Percentiles rank a stretch among this genome's conserved stretches.
These are phyloP conservation scores for Aselliscus stoliczkanus DNA, from an alignment of 2,797 vertebrate genomes.

Conservation along the genomic window DNA sequence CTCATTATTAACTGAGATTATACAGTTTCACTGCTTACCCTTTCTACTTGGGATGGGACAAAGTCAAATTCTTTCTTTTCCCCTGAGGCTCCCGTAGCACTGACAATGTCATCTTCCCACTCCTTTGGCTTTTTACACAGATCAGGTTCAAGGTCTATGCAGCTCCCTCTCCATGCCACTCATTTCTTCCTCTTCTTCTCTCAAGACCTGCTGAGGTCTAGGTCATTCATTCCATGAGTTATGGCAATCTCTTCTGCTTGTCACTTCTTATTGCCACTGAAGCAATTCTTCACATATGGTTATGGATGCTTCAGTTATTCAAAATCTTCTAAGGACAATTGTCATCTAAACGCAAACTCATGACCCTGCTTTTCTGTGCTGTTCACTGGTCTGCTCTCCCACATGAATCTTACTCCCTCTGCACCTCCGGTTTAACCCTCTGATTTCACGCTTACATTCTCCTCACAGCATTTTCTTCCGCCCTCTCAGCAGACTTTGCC, in stretches of 20 bases:
- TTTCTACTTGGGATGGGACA: not conserved
- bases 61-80: not conserved
- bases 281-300: not conserved
- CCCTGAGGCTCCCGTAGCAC: not conserved
- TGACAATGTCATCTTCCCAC: not conserved
- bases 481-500: not conserved
- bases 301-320: not conserved
- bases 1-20: not conserved
- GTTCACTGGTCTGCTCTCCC: not conserved
- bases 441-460: not conserved
- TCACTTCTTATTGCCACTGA: not conserved
- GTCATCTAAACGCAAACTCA: not conserved
- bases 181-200: not conserved
- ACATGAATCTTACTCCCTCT: not conserved
- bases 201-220: not conserved
- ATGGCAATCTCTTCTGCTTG: not conserved
- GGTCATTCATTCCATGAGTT: not conserved
- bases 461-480: not conserved
- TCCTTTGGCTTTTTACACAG: not conserved
- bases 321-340: not conserved
- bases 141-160: not conserved
- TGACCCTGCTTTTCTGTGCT: not conserved
- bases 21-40: not conserved
- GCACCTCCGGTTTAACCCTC: not conserved
- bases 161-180: not conserved